Percentiles rank a stretch among this genome's conserved stretches.
phyloP scores from a whole-genome alignment of 35 echinoderm and acorn worm genomes.

The Heliocidaris tuberculata region DNA sequence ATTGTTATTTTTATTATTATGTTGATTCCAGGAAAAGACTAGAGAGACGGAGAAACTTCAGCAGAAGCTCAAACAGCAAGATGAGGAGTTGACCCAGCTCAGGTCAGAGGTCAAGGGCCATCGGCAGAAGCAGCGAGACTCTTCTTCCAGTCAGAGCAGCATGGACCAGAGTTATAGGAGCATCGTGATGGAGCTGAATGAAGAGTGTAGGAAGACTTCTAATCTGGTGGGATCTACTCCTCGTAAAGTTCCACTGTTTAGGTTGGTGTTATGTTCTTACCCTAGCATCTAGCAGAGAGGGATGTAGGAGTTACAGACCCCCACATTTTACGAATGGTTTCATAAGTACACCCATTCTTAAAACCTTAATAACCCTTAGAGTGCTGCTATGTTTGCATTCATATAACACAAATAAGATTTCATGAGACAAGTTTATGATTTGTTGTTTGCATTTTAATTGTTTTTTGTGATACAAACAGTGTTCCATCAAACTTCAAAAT shows the following conservation, averaged over 20 bases:
- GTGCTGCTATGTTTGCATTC: too few relatives aligned
- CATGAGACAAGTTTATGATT: too few relatives aligned
- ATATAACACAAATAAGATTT: too few relatives aligned
- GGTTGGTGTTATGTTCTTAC: slow-evolving; percentile 27
- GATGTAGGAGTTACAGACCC: too few relatives aligned
- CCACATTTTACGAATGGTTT: too few relatives aligned
- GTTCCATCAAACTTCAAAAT: too few relatives aligned
- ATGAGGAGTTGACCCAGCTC: slow-evolving; percentile 81
- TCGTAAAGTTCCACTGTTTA: slow-evolving; percentile 50
- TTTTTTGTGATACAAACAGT: too few relatives aligned
- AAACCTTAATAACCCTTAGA: too few relatives aligned
- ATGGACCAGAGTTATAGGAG: slow-evolving; percentile 54
- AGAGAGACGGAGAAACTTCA: slow-evolving; percentile 70
- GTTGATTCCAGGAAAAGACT: slow-evolving; percentile 70
- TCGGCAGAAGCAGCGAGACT: slow-evolving; percentile 65
- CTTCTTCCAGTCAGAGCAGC: slow-evolving; percentile 25
- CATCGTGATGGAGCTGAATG: slow-evolving; percentile 76
- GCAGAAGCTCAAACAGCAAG: slow-evolving; percentile 64
- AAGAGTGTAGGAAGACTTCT: slow-evolving; percentile 82
- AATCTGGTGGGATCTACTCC: slow-evolving; percentile 57
- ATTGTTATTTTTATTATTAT: too few relatives aligned
- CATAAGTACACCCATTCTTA: too few relatives aligned
- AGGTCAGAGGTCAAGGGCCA: slow-evolving; percentile 79
- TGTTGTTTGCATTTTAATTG: too few relatives aligned
- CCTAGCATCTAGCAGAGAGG: too few relatives aligned